Evolutionary conservation across 2,888 invertebrate species (phyloP), one percentile per base, ranked within the genome.

Genomic region (Leptarthrus brevirostris): DNA sequence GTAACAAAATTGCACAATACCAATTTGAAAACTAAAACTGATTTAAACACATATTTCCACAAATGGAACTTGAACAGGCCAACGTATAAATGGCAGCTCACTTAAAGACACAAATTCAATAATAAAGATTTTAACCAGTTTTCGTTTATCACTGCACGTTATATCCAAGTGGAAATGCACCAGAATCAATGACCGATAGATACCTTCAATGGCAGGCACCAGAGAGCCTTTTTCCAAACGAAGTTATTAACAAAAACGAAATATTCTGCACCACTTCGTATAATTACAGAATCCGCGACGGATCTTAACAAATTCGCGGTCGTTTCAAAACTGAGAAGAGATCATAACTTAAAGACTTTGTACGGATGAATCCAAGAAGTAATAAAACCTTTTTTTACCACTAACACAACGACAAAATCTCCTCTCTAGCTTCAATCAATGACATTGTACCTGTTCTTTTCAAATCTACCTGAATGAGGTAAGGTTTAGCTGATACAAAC

Each of bases 291-390:
- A 77, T 79, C 80, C 81, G 81, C 81, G 80, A 79, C 81, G 80
- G 78, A 78, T 80, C 82, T 80, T 80, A 79, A 81, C 83, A 80
- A 81, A 81, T 80, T 81, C 83, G 83, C 83, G 84, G 83, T 83
- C 83, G 80, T 80, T 81, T 80, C 79, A 80, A 82, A 84, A 85
- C 84, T 84, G 81, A 82, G 79, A 80, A 80, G 80, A 66, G 72
- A 54, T 54, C 54, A 71, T 71, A 71, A 71, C 54, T 71, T 54
- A 54, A 54, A 36, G 49, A 70, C 44, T 66, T 44, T 22, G 22
- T 26, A 47, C n/a, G 66, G n/a, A n/a, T n/a, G n/a, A n/a, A 66
- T 49, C 47, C 12, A 12, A 26, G 49, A 16, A 49, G 66, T 20
- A n/a, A 47, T 47, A 47, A 47, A 47, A 47, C 10, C 47, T 16